Evolutionary conservation across 2,888 invertebrate genomes (phyloP).

Genomic region (Gandaritis pyraliata): DNA sequence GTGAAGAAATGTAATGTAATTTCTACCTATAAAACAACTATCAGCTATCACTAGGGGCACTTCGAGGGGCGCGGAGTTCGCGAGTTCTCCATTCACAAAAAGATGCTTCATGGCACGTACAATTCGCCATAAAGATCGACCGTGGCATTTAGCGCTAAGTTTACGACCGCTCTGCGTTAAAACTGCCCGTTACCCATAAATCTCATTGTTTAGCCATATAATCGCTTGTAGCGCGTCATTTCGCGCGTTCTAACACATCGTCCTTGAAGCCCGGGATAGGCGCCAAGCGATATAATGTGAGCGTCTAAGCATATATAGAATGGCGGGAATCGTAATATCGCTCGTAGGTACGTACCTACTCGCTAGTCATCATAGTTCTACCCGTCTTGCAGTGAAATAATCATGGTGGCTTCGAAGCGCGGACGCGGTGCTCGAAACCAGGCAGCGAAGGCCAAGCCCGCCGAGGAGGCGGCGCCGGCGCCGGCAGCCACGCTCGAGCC

Average conservation of each 20-base stretch:
- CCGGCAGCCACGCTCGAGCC: conserved; percentile 53
- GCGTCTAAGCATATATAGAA: conserved; percentile 45
- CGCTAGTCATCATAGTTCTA: conserved; percentile 8
- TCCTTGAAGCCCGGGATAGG: conserved; percentile 70
- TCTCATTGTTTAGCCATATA: conserved; percentile 35
- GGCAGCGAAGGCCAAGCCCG: conserved; percentile 68
- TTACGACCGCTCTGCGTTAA: conserved; percentile 43
- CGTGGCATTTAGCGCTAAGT: conserved; percentile 61
- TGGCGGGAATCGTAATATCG: conserved; percentile 65
- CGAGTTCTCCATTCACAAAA: conserved; percentile 75
- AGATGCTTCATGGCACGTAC: conserved; percentile 76
- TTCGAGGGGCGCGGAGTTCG: conserved; percentile 48
- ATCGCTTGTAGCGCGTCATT: conserved; percentile 49
- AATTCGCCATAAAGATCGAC: conserved; percentile 51
- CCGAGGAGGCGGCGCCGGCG: conserved; percentile 48
- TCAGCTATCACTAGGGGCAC: conserved; percentile 24
- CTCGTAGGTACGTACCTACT: no score
- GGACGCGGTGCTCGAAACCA: conserved; percentile 77
- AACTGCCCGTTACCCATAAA: conserved; percentile 40
- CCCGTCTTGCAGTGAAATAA: conserved; percentile 35
- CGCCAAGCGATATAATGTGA: conserved; percentile 62
- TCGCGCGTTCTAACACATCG: conserved; percentile 58
- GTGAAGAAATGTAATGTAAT: conserved; percentile 8
- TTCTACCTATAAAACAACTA: background rate
- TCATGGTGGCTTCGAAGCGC: conserved; percentile 77